Conservation (phyloP, 2,888 invertebrate genomes). For the Prenolepis imparis region DNA sequence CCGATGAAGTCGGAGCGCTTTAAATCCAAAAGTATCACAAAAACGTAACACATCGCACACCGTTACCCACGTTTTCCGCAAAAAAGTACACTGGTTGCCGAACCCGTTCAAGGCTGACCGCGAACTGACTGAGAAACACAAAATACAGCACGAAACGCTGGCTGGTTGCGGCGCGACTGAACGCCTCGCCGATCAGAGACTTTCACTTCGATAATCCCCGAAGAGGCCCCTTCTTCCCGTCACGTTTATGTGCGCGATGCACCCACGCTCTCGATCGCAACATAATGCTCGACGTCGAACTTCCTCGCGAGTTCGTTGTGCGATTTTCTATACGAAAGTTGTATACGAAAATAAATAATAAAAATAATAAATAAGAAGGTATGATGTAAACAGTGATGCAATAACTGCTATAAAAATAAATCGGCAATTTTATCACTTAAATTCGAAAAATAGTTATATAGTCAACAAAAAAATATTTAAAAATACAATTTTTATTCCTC, state of each 20-base stretch:
- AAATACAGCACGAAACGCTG: constrained; percentile 20
- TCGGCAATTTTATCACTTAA: background rate
- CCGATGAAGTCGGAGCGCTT: background rate
- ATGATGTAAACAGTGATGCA: background rate
- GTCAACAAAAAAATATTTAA: no score
- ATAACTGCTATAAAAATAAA: background rate
- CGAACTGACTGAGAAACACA: background rate
- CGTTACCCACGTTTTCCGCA: constrained; percentile 5
- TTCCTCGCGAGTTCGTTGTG: background rate
- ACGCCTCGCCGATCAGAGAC: constrained; percentile 62
- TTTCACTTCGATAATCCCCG: constrained; percentile 74
- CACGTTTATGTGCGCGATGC: constrained; percentile 64
- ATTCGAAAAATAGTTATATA: background rate
- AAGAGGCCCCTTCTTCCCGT: constrained; percentile 61
- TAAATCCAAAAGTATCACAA: constrained; percentile 41
- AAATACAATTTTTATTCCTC: no score
- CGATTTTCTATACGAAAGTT: constrained; percentile 3
- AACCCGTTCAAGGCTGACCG: constrained; percentile 5
- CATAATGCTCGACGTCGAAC: constrained; percentile 18
- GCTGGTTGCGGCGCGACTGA: constrained; percentile 64
- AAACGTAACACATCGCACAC: constrained; percentile 27
- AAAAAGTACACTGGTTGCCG: background rate
- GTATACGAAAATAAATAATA: background rate
- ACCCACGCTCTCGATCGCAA: constrained; percentile 72
- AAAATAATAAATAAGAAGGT: no score